These are phyloP conservation scores for Erythrocercus mccallii DNA, from an alignment of 2,113 vertebrate species.

Conservation along the genomic window DNA sequence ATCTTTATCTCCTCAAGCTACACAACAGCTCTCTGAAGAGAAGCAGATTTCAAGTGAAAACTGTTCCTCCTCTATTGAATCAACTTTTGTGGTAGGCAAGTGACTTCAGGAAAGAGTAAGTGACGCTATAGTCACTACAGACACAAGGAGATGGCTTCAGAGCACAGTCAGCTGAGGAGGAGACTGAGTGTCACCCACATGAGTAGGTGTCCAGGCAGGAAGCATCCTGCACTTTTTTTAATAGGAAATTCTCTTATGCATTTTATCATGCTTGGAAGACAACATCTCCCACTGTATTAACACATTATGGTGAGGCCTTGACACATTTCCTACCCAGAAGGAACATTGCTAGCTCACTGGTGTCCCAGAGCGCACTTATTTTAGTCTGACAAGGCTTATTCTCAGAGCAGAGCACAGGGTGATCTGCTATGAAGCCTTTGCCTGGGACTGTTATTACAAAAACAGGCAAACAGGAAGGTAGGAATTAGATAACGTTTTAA, in stretches of 20 bases:
- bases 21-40: not conserved
- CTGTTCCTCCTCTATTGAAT: not conserved
- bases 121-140: not conserved
- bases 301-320: not conserved
- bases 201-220: not conserved
- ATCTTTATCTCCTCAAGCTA: not conserved
- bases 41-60: not conserved
- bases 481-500: not conserved
- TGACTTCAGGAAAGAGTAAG: not conserved
- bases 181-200: not conserved
- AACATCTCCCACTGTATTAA: not conserved
- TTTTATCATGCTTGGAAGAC: not conserved
- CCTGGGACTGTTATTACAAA: not conserved
- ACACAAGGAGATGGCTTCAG: not conserved
- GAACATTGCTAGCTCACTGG: not conserved
- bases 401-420: not conserved
- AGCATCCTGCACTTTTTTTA: not conserved
- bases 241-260: not conserved
- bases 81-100: not conserved
- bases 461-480: not conserved
- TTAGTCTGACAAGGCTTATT: not conserved
- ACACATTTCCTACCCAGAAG: not conserved
- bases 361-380: not conserved
- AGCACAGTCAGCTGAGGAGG: not conserved
- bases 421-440: not conserved